Percentiles rank a stretch among this genome's conserved stretches.
phyloP scores from a whole-genome alignment of 2,113 vertebrate genomes.

The Urocolius indicus region DNA sequence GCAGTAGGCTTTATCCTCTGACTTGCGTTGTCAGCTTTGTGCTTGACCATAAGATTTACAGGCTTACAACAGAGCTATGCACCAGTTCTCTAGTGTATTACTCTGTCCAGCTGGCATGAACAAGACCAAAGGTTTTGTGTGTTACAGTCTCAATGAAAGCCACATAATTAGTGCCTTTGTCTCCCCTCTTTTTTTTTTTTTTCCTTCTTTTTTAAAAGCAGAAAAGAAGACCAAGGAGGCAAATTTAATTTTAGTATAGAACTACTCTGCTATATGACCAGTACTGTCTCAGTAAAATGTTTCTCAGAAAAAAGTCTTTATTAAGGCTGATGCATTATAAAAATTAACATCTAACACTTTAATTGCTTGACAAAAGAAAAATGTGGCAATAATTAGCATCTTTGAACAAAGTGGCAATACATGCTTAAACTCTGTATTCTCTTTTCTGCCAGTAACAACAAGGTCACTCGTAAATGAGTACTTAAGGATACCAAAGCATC shows the following conservation, averaged over 20 bases:
- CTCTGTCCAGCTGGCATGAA: not conserved
- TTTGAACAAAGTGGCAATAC: not conserved
- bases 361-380: not conserved
- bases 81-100: not conserved
- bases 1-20: not conserved
- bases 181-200: rapidly evolving
- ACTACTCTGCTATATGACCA: not conserved
- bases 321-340: not conserved
- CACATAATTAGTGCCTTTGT: not conserved
- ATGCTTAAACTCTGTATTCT: rapidly evolving
- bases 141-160: not conserved
- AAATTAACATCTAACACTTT: not conserved
- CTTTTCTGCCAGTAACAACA: not conserved
- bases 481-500: not conserved
- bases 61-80: not conserved
- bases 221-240: not conserved
- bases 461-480: not conserved
- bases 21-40: not conserved
- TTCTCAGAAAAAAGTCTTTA: not conserved
- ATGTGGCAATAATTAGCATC: not conserved
- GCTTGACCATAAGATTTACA: constrained; percentile 18
- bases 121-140: not conserved
- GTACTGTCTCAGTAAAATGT: not conserved
- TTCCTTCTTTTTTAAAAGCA: not conserved
- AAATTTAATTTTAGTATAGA: not conserved